Base-by-base conservation (phyloP, 2,888 invertebrate genomes). In the Cyaniris semiargus region DNA sequence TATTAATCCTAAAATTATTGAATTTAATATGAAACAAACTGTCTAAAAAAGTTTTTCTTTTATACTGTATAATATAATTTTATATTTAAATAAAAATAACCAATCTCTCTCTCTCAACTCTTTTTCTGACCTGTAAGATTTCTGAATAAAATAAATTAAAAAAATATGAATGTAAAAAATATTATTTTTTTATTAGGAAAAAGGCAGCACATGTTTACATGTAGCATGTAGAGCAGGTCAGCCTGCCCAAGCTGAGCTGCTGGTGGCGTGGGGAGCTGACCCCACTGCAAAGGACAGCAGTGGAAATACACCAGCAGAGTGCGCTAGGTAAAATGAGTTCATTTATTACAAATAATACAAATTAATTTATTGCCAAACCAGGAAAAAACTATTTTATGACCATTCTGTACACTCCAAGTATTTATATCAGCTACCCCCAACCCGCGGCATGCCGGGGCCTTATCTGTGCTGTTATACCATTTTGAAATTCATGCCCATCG, bases 141-240 rank as follows among this genome's bases (percentile, higher is more conserved):
- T 38, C 8, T 38, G 38, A 38, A 38, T 38, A 38, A 38, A 38
- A 38, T 5, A 38, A n/a, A 53, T 18, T n/a, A 56, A 4, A n/a
- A 56, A 56, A 56, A n/a, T 77, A 31, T 4, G 3, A 31, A 31
- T 31, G 27, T 27, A 27, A 31, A 31, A 31, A 0, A 31, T 31
- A 31, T 31, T 31, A 31, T 8, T 44, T 44, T 44, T 44, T 44
- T 44, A 44, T 18, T 85, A 98, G 97, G 98, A 99, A 86, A 98
- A 98, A 87, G 98, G 98, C 70, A 97, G 97, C 66, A 96, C 96
- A 34, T 98, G 99, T 6, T 92, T 99, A 79, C 99, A 99, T 89
- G 98, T 99, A 77, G 99, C 99, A 3, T 98, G 98, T 72, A 97
- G 98, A 85, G 97, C 98, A 79, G 98, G 98, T 4, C 99, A 99